Evolutionary conservation across 2,797 vertebrate genomes (phyloP).

Genomic region (Spea hammondii): DNA sequence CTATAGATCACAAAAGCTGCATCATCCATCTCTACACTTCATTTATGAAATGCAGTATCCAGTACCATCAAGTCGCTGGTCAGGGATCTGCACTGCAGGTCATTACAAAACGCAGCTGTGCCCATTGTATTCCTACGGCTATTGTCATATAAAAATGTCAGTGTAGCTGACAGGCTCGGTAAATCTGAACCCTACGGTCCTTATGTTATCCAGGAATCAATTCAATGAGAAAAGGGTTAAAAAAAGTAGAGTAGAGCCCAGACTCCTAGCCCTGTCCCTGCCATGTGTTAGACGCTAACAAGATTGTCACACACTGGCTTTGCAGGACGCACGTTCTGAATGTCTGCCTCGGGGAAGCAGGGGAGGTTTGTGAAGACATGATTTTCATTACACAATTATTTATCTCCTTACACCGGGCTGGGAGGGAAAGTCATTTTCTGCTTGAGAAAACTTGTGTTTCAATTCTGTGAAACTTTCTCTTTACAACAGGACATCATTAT

Average conservation of each 20-base stretch:
- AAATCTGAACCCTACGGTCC: neutral
- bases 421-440: constrained; percentile 50
- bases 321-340: constrained; percentile 27
- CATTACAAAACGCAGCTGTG: constrained; percentile 12
- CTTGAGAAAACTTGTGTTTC: constrained; percentile 48
- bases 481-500: constrained; percentile 40
- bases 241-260: neutral
- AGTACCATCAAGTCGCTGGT: neutral
- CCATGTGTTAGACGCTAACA: constrained; percentile 42
- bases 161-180: neutral
- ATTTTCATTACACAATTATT: constrained; percentile 51
- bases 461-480: constrained; percentile 20
- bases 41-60: constrained; percentile 9
- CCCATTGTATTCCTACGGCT: neutral
- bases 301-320: constrained; percentile 40
- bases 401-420: constrained; percentile 47
- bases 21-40: neutral
- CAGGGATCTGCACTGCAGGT: neutral
- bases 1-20: no score
- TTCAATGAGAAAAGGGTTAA: neutral
- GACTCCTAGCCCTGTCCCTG: constrained; percentile 3
- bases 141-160: constrained; percentile 17
- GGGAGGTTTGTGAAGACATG: constrained; percentile 22
- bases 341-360: constrained; percentile 36
- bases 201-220: neutral